Conservation (phyloP, 1,140 invertebrate genomes). For the Drosophila biarmipes region DNA sequence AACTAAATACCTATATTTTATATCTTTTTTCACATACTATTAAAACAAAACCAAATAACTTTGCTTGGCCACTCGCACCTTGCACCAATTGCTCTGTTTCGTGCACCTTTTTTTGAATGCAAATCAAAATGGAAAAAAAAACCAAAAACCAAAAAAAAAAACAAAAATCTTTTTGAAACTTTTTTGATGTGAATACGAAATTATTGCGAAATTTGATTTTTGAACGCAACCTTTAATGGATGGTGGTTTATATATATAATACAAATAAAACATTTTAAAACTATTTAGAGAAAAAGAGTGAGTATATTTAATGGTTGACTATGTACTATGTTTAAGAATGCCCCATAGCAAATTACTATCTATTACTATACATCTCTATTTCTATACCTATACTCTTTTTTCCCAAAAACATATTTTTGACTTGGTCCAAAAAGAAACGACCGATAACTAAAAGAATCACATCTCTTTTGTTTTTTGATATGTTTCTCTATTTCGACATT, state of each 20-base stretch:
- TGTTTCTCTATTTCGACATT: slow-evolving; percentile 73
- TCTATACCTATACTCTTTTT: slow-evolving; percentile 42
- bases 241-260: slow-evolving; percentile 75
- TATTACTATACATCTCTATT: slow-evolving; percentile 42
- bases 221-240: slow-evolving; percentile 83
- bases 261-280: slow-evolving; percentile 70
- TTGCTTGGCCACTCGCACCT: slow-evolving; percentile 82
- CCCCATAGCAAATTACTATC: slow-evolving; percentile 58
- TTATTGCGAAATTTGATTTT: slow-evolving; percentile 84
- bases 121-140: slow-evolving; percentile 76
- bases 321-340: slow-evolving; percentile 79
- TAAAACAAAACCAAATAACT: slow-evolving; percentile 67
- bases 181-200: slow-evolving; percentile 81
- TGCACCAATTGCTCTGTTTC: slow-evolving; percentile 82
- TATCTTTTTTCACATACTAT: slow-evolving; percentile 79
- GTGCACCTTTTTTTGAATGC: slow-evolving; percentile 82
- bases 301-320: slow-evolving; percentile 79
- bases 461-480: slow-evolving; percentile 73
- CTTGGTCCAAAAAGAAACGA: slow-evolving; percentile 48
- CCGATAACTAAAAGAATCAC: slow-evolving; percentile 60
- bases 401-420: slow-evolving; percentile 29
- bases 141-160: slow-evolving; percentile 58
- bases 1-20: slow-evolving; percentile 80
- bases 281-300: slow-evolving; percentile 84
- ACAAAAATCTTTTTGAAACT: slow-evolving; percentile 71